Base-by-base conservation (phyloP, 92 coral and sea anemone species). In the Palythoa grandiflora region DNA sequence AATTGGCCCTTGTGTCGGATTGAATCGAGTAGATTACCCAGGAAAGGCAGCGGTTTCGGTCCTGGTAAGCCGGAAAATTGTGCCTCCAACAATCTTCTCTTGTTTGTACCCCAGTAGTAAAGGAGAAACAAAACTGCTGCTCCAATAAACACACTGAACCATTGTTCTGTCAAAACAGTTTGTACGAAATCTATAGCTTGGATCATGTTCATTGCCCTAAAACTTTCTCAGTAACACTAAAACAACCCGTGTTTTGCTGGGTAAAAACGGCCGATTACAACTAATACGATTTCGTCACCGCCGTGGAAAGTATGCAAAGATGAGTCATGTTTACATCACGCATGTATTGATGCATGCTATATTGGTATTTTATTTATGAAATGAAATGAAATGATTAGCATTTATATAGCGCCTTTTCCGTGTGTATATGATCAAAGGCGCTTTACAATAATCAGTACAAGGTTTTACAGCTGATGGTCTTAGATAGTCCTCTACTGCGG, bases 41-140 rank as follows among this genome's bases (percentile, higher is more conserved):
- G 57, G 9, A 87, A 79, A 38, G 90, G 93, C 39, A 90, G 86
- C 17, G 93, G 83, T 17, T 70, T 87, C n/a, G n/a, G n/a, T n/a
- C n/a, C n/a, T n/a, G n/a, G n/a, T 19, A 87, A 52, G 38, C 79
- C 81, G 65, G 83, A 73, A 70, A 90, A 75, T 71, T 78, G 38
- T 76, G 83, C 84, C 40, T 88, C 84, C 60, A 88, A 60, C 61
- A 68, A 8, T 13, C 90, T 86, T 17, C 83, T 86, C 35, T 89
- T 89, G 68, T 66, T 85, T 12, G 87, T 80, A 19, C 87, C 93
- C 88, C 80, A 79, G 40, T 21, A 36, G 35, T 90, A 90, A 19
- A 87, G 57, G 38, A 80, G 8, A 17, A 87, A 7, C 71, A 80
- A 19, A 37, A 73, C 40, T 1, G 19, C 55, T 44, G 65, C 80